These are phyloP conservation scores for Cataglyphis albicans DNA, from an alignment of 2,888 invertebrate species.

Conservation along the genomic window DNA sequence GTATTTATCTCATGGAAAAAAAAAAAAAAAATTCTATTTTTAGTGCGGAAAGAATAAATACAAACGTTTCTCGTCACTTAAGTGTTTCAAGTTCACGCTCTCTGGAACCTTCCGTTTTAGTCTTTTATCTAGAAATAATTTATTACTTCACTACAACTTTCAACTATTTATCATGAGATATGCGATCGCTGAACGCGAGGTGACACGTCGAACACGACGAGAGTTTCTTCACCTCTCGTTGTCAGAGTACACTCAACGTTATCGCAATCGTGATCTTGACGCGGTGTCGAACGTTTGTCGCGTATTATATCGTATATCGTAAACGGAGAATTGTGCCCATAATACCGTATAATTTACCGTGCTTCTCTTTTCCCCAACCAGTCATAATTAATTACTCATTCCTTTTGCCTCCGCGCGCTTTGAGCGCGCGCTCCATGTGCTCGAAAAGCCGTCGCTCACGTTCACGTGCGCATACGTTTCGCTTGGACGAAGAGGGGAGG, in stretches of 20 bases:
- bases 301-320: background rate
- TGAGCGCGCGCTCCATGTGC: conserved; percentile 38
- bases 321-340: conserved; percentile 18
- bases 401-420: conserved; percentile 65
- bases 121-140: too few relatives aligned
- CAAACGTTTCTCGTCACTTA: too few relatives aligned
- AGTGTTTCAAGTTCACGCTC: too few relatives aligned
- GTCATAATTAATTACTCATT: conserved; percentile 79
- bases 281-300: background rate
- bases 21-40: too few relatives aligned
- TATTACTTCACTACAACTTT: too few relatives aligned
- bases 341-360: conserved; percentile 34
- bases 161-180: too few relatives aligned
- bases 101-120: too few relatives aligned
- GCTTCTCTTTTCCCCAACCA: conserved; percentile 1
- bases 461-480: background rate
- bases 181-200: background rate
- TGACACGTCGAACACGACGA: background rate
- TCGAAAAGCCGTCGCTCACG: conserved; percentile 57
- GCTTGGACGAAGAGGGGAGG: conserved; percentile 23
- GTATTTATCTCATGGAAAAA: too few relatives aligned
- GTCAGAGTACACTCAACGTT: background rate
- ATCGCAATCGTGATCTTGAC: background rate
- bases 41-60: too few relatives aligned
- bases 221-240: background rate